Evolutionary conservation across 1,140 invertebrate genomes (phyloP).

Genomic region (Drosophila bifasciata): DNA sequence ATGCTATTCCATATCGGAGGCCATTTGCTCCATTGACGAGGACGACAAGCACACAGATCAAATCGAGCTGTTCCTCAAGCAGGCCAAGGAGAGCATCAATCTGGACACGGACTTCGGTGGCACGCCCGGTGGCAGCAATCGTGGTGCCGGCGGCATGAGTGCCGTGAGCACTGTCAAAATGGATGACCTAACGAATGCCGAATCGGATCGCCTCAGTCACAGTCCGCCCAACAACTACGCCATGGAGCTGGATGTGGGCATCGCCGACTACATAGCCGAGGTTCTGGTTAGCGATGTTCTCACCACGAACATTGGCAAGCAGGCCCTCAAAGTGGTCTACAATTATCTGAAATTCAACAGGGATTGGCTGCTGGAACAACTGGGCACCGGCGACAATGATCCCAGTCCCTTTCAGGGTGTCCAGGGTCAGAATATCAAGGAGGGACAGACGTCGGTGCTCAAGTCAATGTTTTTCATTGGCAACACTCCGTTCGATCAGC

Average conservation of each 20-base stretch:
- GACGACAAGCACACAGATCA: constrained; percentile 90
- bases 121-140: constrained; percentile 20
- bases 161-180: constrained; percentile 80
- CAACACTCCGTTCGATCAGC: constrained; percentile 88
- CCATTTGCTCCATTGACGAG: constrained; percentile 90
- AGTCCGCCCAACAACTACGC: constrained; percentile 80
- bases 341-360: constrained; percentile 88
- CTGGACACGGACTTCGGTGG: constrained; percentile 67
- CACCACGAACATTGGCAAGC: constrained; percentile 85
- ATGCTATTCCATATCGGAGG: constrained; percentile 88
- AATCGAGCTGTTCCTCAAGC: constrained; percentile 86
- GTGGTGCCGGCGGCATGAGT: constrained; percentile 65
- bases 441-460: constrained; percentile 86
- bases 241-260: constrained; percentile 84
- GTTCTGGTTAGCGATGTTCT: constrained; percentile 86
- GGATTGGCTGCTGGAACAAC: constrained; percentile 87
- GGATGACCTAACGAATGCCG: constrained; percentile 72
- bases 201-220: constrained; percentile 72
- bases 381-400: constrained; percentile 84
- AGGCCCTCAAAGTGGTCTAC: constrained; percentile 86
- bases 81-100: constrained; percentile 85
- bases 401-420: constrained; percentile 74
- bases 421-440: constrained; percentile 84
- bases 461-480: constrained; percentile 92
- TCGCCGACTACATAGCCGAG: constrained; percentile 85